Base-by-base conservation (phyloP, 2,888 invertebrate genomes). In the Nemotelus nigrinus region DNA sequence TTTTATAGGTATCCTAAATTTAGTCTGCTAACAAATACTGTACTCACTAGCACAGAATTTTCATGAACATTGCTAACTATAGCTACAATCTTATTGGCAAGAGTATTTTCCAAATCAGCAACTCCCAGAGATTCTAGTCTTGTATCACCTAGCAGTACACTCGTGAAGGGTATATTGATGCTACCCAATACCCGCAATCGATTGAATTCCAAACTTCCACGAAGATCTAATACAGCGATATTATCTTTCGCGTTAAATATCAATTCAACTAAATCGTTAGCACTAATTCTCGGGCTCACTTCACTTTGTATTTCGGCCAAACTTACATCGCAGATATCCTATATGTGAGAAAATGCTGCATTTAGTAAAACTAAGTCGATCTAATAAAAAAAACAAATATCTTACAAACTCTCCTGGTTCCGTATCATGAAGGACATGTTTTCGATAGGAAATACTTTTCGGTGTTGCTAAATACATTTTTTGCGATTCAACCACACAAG, bases 401-500 rank as follows among this genome's bases (percentile, higher is more conserved):
- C 83, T 78, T 83, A 88, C 88, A 84, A 86, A 83, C 60, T 83
- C 83, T 63, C 84, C 84, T 0, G 83, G 81, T 77, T 82, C 80
- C 0, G 82, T 84, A 0, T 88, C 84, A 79, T 89, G 88, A 60
- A 89, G 87, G 1, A 94, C 94, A 86, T 96, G 94, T 83, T 93
- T 91, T 78, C 98, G 90, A 85, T 93, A 94, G 58, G 95, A 94
- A 71, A 97, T 93, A 87, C 97, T 97, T 80, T 92, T 91, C 0
- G 98, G 98, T 0, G 98, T 97, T 80, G 89, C 91, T 80, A 93
- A 90, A 84, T 94, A 97, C 89, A 97, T 94, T 80, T 92, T 91
- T 81, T 94, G 93, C 0, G 98, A 96, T 85, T 96, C 94, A 84
- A 91, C 91, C 0, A 98, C 96, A 87, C 97, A 97, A 81, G 92